Percentiles rank a stretch among this genome's conserved stretches.
These are phyloP conservation scores for Rhimphoctona megacephalus DNA, from an alignment of 2,888 invertebrate species.

Conservation along the genomic window DNA sequence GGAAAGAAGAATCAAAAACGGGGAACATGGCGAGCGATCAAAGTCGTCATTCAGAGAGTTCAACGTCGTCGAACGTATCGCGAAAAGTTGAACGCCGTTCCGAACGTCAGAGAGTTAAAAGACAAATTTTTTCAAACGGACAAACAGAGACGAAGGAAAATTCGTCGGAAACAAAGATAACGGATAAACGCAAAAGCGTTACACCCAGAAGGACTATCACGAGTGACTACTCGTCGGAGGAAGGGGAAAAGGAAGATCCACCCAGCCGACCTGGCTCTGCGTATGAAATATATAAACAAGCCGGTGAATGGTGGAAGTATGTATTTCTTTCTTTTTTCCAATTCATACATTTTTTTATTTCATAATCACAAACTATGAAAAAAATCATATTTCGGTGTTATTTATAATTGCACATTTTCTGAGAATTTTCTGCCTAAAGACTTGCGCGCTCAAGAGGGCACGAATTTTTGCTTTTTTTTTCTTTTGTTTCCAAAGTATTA, in stretches of 20 bases:
- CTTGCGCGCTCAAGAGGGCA: no score
- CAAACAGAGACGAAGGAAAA: conserved; percentile 78
- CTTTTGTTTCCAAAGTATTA: no score
- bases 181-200: conserved; percentile 83
- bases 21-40: conserved; percentile 66
- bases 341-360: neutral
- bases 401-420: no score
- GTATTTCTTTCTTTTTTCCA: conserved; percentile 80
- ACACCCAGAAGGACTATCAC: conserved; percentile 76
- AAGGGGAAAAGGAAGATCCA: conserved; percentile 85
- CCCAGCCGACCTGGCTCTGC: conserved; percentile 88
- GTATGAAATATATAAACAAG: conserved; percentile 90
- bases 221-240: conserved; percentile 89
- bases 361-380: neutral
- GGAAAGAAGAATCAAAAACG: conserved; percentile 71
- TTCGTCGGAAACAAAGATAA: conserved; percentile 73
- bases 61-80: conserved; percentile 56
- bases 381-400: no score
- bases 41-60: conserved; percentile 72
- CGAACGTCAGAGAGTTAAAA: conserved; percentile 80
- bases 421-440: no score
- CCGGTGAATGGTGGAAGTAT: conserved; percentile 95
- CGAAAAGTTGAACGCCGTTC: conserved; percentile 80
- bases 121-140: conserved; percentile 79
- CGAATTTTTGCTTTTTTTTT: no score